Evolutionary conservation across 2,113 vertebrate species (phyloP).

Genomic region (Chaenocephalus aceratus): DNA sequence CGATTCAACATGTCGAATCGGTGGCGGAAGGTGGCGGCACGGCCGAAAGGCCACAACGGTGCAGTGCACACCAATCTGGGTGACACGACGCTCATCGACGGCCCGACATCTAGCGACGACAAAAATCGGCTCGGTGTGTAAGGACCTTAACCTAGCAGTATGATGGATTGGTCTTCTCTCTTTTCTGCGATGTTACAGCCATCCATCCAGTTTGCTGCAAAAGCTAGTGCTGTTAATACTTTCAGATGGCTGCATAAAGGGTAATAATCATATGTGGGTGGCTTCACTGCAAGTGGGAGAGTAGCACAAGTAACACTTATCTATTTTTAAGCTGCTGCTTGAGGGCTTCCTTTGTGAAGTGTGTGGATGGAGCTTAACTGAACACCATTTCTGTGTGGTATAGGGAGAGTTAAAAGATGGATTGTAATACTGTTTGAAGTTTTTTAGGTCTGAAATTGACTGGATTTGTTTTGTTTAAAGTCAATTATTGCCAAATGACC

Average conservation of each 20-base stretch:
- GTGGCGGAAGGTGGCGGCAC: too few relatives aligned
- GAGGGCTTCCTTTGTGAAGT: constrained; percentile 66
- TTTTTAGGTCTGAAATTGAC: constrained; percentile 1
- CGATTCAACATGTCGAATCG: too few relatives aligned
- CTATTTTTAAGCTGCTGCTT: constrained; percentile 72
- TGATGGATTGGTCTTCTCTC: not conserved
- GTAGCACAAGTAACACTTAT: constrained; percentile 68
- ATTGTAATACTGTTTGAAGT: constrained; percentile 15
- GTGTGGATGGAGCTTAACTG: constrained; percentile 46
- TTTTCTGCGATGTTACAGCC: not conserved
- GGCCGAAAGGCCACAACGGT: too few relatives aligned
- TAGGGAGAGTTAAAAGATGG: constrained; percentile 2
- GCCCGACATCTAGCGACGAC: too few relatives aligned
- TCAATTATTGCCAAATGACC: not conserved
- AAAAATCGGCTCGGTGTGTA: too few relatives aligned
- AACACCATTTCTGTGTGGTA: constrained; percentile 24
- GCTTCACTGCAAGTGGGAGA: constrained; percentile 54
- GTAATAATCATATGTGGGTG: constrained; percentile 68
- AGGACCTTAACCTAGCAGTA: too few relatives aligned
- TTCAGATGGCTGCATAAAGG: constrained; percentile 51
- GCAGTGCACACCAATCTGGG: too few relatives aligned
- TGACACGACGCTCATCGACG: too few relatives aligned
- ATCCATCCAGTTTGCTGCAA: constrained; percentile 5
- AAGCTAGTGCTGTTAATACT: constrained; percentile 42
- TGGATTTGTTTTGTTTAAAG: constrained; percentile 10